A percentile compares a stretch with the other conserved stretches of the same genome.
phyloP scores from a whole-genome alignment of 2,797 vertebrate genomes.

The Gastrophryne carolinensis region DNA sequence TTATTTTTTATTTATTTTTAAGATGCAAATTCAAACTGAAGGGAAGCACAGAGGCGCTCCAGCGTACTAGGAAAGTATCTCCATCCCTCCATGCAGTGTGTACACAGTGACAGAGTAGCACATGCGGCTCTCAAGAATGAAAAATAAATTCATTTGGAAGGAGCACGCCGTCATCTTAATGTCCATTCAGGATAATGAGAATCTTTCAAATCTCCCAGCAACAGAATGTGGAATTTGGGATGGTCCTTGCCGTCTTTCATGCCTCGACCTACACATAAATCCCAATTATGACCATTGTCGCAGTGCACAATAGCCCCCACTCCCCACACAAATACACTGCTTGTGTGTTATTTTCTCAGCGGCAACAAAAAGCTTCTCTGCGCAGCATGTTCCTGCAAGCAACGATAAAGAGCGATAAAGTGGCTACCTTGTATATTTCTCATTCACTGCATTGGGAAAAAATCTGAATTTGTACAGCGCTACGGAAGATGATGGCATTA shows the following conservation, averaged over 20 bases:
- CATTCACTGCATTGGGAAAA: too few species aligned
- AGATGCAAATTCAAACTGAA: too few species aligned
- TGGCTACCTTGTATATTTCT: background rate
- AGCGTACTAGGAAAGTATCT: too few species aligned
- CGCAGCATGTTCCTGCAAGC: background rate
- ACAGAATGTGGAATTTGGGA: constrained; percentile 29
- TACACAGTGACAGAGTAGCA: constrained; percentile 1
- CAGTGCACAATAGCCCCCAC: background rate
- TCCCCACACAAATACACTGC: background rate
- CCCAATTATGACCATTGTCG: constrained; percentile 33
- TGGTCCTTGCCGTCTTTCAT: constrained; percentile 13
- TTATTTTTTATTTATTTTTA: too few species aligned
- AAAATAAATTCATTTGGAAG: background rate
- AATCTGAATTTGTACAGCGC: too few species aligned
- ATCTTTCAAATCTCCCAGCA: constrained; percentile 8
- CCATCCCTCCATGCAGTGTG: too few species aligned
- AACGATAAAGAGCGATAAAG: background rate
- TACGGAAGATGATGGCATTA: too few species aligned
- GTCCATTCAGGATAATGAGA: constrained; percentile 16
- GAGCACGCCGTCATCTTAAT: constrained; percentile 26
- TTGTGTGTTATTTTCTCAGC: background rate
- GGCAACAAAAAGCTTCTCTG: background rate
- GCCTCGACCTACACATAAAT: constrained; percentile 30
- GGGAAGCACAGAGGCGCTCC: too few species aligned
- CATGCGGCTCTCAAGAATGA: constrained; percentile 17